Evolutionary conservation across 1,140 invertebrate species (phyloP), one percentile per base, ranked within the genome.

Genomic region (Euglossa dilemma): DNA sequence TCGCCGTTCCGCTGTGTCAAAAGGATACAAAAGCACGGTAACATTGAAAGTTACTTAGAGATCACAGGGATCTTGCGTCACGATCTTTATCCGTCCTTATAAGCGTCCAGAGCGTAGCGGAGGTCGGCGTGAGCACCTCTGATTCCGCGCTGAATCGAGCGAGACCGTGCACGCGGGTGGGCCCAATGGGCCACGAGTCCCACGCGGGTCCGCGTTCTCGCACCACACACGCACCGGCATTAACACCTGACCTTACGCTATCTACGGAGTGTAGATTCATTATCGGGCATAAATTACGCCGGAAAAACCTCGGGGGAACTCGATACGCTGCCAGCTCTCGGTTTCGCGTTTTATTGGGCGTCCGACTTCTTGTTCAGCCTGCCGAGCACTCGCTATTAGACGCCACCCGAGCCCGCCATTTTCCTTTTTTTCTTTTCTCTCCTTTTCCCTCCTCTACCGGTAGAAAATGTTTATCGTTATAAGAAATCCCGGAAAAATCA

Each of bases 201-300:
- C 91, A 91, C 91, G 91, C 91, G 85, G 80, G 63, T 86, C 87
- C 87, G 89, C 83, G 85, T 87, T 78, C 87, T 82, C 83, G 85
- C 87, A 88, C 91, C 91, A 87, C 92, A 92, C 92, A 91, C 91
- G 89, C 91, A 87, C 88, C 89, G 87, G 87, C 92, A 91, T 92
- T 92, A 92, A 92, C 92, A 92, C 91, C 91, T 92, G 92, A 92
- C 91, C 91, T 84, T 88, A 81, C 85, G 77, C 90, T 92, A 92
- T 92, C 91, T 88, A 84, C 91, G 64, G 64, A 87, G 85, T 84
- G 88, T 88, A 91, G 91, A 92, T 92, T 92, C 92, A 92, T 92
- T 92, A 92, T 92, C 91, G 89, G 78, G 82, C 88, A 92, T 92
- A 92, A 92, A 92, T 92, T 91, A 91, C 89, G 76, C 66, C 73